Conservation (phyloP, 2,113 vertebrate species). For the Gavia stellata region DNA sequence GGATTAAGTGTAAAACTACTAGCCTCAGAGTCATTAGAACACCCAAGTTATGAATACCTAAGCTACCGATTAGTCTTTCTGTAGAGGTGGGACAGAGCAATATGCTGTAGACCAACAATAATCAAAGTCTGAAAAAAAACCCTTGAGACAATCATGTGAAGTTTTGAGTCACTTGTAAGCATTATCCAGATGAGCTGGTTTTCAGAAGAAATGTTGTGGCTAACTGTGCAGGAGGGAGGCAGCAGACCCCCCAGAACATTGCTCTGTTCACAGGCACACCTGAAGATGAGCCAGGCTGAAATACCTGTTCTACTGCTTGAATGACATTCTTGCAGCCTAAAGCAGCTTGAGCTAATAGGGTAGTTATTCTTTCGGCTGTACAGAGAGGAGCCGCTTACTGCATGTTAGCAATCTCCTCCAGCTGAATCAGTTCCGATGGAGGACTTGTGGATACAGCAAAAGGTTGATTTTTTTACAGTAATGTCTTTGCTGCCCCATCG, state of each 20-base stretch:
- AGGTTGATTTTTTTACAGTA: background rate
- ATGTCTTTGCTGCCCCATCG: background rate
- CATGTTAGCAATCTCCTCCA: background rate
- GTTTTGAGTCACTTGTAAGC: background rate
- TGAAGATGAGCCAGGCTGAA: background rate
- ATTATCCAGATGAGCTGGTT: accelerated
- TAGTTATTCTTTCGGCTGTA: background rate
- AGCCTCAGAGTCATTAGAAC: background rate
- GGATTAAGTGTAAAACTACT: background rate
- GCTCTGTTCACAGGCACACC: background rate
- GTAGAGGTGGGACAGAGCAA: background rate
- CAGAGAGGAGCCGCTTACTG: background rate
- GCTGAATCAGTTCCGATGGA: background rate
- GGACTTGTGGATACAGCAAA: background rate
- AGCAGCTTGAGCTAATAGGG: background rate
- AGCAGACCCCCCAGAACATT: accelerated
- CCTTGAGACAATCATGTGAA: accelerated
- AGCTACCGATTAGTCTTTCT: accelerated
- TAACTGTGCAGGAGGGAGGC: background rate
- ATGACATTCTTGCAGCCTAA: background rate
- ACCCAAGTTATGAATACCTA: background rate
- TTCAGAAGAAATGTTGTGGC: background rate
- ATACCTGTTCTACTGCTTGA: background rate
- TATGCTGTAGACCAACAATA: background rate
- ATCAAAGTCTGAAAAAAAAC: background rate